A percentile compares a stretch with the other conserved stretches of the same genome.
Evolutionary conservation across 2,888 invertebrate species (phyloP).

Genomic region (Andrena praecox): DNA sequence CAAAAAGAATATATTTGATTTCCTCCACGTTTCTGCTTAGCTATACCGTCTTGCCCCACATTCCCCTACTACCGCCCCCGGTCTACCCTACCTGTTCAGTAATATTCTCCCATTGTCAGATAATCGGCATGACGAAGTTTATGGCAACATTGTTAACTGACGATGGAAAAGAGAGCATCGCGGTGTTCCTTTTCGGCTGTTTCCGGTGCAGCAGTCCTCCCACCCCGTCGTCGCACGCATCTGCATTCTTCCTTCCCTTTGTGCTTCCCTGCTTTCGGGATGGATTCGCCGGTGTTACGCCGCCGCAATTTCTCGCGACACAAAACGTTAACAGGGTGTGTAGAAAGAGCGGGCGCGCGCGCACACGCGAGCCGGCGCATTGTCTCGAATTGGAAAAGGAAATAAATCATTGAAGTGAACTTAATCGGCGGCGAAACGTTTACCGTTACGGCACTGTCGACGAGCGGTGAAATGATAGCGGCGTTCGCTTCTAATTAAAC

Average conservation of each 20-base stretch:
- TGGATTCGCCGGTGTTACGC: slow-evolving; percentile 27
- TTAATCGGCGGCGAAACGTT: slow-evolving; percentile 58
- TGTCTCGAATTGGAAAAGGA: slow-evolving; percentile 53
- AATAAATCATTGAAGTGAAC: slow-evolving; percentile 61
- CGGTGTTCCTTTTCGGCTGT: background rate
- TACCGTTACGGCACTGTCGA: slow-evolving; percentile 20
- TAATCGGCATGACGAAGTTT: background rate
- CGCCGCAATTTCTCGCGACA: slow-evolving; percentile 26
- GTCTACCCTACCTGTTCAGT: background rate
- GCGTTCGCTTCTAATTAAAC: slow-evolving; percentile 54
- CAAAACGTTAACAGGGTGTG: slow-evolving; percentile 27
- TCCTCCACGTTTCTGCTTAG: no score
- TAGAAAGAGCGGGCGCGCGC: background rate
- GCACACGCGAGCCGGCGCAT: background rate
- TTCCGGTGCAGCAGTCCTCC: background rate
- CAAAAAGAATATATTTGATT: no score
- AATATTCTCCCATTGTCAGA: background rate
- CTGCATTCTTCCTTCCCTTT: slow-evolving; percentile 1
- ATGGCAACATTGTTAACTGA: background rate
- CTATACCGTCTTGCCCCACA: no score
- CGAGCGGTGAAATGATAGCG: slow-evolving; percentile 38
- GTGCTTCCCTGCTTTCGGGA: background rate
- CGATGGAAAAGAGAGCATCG: slow-evolving; percentile 18
- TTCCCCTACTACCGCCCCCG: no score
- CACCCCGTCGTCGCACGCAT: background rate